Base-by-base conservation (phyloP, 30 jellyfish, hydroid and myxozoan genomes). In the Catostylus mosaicus region DNA sequence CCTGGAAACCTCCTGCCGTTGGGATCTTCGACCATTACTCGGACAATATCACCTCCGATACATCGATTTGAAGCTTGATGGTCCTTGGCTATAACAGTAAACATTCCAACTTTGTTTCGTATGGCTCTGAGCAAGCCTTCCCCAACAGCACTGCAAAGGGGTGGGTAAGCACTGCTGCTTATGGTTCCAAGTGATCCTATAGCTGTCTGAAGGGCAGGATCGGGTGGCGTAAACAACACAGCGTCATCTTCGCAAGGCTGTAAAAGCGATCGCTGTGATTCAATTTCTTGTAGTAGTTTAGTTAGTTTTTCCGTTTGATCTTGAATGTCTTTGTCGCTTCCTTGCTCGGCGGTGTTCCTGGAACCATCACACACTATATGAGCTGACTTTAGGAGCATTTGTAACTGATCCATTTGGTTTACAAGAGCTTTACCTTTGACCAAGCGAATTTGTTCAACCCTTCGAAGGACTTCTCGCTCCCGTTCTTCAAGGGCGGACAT, bases 91-190 rank as follows among this genome's bases (percentile, higher is more conserved):
- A 94, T 94, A n/a, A 94, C 96, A 2, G 99, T 94, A 52, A 94
- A 94, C 96, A 94, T 82, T 11, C 97, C 93, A 1, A 84, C 83
- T 47, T 94, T 94, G 83, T 93, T 93, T 40, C 80, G 40, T 22
- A 88, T 94, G 7, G 96, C 99, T 33, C 99, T 84, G 22, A 89
- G 87, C 18, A 94, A 69, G 45, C 99, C 99, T 88, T 94, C 99
- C 24, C 99, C 99, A 77, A 94, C 96, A 37, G 99, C 99, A 76
- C 96, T 94, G 94, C 99, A 94, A 23, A 94, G 88, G 29, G 99
- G 99, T 9, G 99, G 99, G 62, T 78, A 94, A 3, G 97, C 97
- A 77, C 97, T 94, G 70, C 99, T 94, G 77, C 97, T 88, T 57
- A 94, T 88, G 59, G 94, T 82, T 0, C 99, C 99, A 52, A 94